Conservation (phyloP, 2,888 invertebrate species). For the Synanthedon tipuliformis region DNA sequence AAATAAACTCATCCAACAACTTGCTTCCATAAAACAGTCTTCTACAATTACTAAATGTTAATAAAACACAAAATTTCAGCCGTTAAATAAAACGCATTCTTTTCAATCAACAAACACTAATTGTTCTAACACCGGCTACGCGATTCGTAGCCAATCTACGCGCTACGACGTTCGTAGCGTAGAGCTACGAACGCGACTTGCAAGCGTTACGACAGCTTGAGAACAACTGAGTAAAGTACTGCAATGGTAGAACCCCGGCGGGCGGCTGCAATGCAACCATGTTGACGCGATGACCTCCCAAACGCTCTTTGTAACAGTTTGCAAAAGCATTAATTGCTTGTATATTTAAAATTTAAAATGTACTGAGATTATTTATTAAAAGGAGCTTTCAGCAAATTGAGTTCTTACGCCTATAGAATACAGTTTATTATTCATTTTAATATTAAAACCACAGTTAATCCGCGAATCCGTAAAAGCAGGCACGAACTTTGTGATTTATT, state of each 20-base stretch:
- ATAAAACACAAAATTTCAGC: background rate
- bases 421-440: background rate
- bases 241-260: slow-evolving; percentile 22
- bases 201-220: slow-evolving; percentile 27
- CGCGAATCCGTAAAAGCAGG: background rate
- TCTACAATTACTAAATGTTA: slow-evolving; percentile 1
- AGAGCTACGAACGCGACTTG: slow-evolving; percentile 16
- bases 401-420: background rate
- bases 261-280: slow-evolving; percentile 24
- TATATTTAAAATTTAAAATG: slow-evolving; percentile 12
- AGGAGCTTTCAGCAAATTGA: background rate
- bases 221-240: slow-evolving; percentile 34
- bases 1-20: background rate
- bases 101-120: slow-evolving; percentile 6
- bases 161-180: slow-evolving; percentile 14
- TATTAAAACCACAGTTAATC: background rate
- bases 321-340: slow-evolving; percentile 15
- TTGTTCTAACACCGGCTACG: slow-evolving; percentile 2
- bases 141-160: slow-evolving; percentile 9
- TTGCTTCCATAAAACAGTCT: background rate
- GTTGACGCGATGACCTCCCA: slow-evolving; percentile 17
- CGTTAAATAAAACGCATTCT: slow-evolving; percentile 4
- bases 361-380: background rate
- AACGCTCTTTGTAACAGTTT: slow-evolving; percentile 18
- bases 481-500: background rate